Evolutionary conservation across 2,113 vertebrate species (phyloP).

Genomic region (Lontra canadensis): DNA sequence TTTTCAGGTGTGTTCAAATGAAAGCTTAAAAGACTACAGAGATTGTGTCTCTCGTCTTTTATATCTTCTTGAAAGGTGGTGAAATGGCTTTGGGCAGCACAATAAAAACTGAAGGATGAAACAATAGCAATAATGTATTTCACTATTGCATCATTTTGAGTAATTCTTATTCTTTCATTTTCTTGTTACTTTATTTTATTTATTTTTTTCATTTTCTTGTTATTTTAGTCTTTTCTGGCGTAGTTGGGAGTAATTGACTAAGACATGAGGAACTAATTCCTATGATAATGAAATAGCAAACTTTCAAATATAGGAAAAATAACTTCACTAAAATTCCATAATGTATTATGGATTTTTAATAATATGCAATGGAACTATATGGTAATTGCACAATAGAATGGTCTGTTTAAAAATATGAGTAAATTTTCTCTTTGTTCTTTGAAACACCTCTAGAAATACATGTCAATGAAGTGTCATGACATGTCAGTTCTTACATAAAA

Average conservation of each 20-base stretch:
- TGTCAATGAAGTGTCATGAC: conserved; percentile 6
- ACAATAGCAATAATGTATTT: not conserved
- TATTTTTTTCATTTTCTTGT: not conserved
- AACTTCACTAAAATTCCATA: not conserved
- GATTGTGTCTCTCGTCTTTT: not conserved
- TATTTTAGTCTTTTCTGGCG: not conserved
- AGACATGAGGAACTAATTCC: conserved; percentile 13
- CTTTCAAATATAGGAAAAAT: conserved; percentile 34
- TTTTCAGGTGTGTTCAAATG: conserved; percentile 10
- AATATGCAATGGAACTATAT: not conserved
- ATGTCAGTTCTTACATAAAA: not conserved
- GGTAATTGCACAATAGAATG: not conserved
- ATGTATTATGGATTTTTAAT: not conserved
- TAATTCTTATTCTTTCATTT: not conserved
- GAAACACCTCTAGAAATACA: not conserved
- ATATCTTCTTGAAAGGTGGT: conserved; percentile 34
- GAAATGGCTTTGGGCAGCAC: not conserved
- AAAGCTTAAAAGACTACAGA: not conserved
- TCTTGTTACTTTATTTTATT: not conserved
- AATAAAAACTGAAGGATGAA: not conserved
- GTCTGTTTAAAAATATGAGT: conserved; percentile 35
- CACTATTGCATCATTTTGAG: not conserved
- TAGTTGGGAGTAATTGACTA: conserved; percentile 38
- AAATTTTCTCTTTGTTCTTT: conserved; percentile 47
- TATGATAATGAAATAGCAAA: not conserved